phyloP scores from a whole-genome alignment of 2,888 invertebrate species.

The Pycnomerus fuliginosus region DNA sequence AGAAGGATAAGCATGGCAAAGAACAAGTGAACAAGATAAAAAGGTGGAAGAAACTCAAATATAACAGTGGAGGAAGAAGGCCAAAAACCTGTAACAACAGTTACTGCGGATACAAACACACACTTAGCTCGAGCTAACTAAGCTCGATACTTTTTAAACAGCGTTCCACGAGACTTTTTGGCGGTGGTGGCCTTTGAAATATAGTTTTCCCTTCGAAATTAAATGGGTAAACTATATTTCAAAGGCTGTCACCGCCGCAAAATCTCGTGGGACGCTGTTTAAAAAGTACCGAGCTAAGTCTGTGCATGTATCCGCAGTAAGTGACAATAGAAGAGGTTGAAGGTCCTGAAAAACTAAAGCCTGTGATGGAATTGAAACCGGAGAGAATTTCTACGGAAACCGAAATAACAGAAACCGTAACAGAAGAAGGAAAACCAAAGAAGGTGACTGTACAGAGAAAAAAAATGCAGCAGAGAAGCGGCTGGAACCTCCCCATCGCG shows the following conservation, averaged over 20 bases:
- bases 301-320: too few relatives aligned
- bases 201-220: too few relatives aligned
- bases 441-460: constrained; percentile 37
- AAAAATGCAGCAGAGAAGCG: too few relatives aligned
- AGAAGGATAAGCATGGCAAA: constrained; percentile 33
- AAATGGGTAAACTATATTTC: too few relatives aligned
- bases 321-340: constrained; percentile 32
- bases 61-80: constrained; percentile 43
- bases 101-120: constrained; percentile 34
- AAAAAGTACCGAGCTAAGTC: too few relatives aligned
- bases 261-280: too few relatives aligned
- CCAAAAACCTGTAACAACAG: constrained; percentile 41
- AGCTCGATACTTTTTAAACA: too few relatives aligned
- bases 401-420: constrained; percentile 28
- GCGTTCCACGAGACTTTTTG: too few relatives aligned
- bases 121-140: too few relatives aligned
- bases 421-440: constrained; percentile 23
- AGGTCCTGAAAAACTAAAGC: constrained; percentile 24
- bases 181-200: constrained; percentile 32
- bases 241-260: too few relatives aligned
- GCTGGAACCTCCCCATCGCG: too few relatives aligned
- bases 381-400: constrained; percentile 27
- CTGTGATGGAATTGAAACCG: constrained; percentile 14
- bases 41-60: constrained; percentile 46
- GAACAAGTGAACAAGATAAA: constrained; percentile 47